These are phyloP conservation scores for Takifugu bimaculatus DNA, from an alignment of 2,113 vertebrate species.

Conservation along the genomic window DNA sequence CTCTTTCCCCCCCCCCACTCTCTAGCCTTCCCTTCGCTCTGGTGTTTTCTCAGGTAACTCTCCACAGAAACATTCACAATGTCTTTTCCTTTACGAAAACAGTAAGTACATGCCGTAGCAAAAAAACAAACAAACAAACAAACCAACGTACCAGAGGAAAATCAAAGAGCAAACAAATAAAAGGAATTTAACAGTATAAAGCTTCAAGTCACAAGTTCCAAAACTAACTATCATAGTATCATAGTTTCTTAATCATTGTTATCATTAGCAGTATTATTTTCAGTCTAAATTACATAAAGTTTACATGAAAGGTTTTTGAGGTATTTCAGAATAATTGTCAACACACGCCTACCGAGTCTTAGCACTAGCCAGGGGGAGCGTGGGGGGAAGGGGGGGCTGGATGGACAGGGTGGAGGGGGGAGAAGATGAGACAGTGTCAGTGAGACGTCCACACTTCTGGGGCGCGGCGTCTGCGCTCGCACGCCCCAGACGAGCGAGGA, in stretches of 20 bases:
- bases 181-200: constrained; percentile 99
- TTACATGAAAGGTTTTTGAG: constrained; percentile 98
- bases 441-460: constrained; percentile 56
- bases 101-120: constrained; percentile 88
- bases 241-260: constrained; percentile 77
- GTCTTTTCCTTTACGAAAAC: constrained; percentile 86
- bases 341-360: constrained; percentile 89
- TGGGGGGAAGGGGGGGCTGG: constrained; percentile 62
- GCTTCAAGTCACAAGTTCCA: constrained; percentile 99
- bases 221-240: constrained; percentile 96
- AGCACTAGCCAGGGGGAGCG: constrained; percentile 77
- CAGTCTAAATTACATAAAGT: constrained; percentile 95
- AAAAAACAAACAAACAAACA: constrained; percentile 59
- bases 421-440: constrained; percentile 45
- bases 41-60: constrained; percentile 58
- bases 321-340: constrained; percentile 99
- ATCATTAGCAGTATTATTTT: constrained; percentile 80
- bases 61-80: constrained; percentile 86
- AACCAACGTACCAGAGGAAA: constrained; percentile 68
- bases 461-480: constrained; percentile 64
- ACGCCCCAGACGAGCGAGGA: constrained; percentile 47
- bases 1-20: constrained; percentile 28
- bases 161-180: constrained; percentile 71
- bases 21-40: constrained; percentile 50
- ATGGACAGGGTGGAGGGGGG: constrained; percentile 53